Percentiles rank a stretch among this genome's conserved stretches.
Evolutionary conservation across 2,113 vertebrate genomes (phyloP).

Genomic region (Phrynosoma blainvillii): DNA sequence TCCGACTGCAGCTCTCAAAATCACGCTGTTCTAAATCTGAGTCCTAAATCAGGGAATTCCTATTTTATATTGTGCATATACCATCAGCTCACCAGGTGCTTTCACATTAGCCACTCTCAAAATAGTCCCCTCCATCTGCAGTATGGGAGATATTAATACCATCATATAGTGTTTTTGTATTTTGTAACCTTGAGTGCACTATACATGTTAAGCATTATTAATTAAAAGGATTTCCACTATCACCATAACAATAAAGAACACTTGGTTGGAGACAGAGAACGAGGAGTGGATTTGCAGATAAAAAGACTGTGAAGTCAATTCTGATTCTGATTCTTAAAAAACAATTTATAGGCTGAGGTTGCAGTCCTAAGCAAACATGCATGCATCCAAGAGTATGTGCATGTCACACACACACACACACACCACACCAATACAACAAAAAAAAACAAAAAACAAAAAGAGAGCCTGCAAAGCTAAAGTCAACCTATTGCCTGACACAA

Average conservation of each 20-base stretch:
- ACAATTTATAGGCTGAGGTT: background rate
- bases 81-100: background rate
- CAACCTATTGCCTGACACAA: no score
- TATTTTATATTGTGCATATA: background rate
- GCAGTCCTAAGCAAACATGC: background rate
- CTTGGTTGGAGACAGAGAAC: background rate
- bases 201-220: background rate
- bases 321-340: background rate
- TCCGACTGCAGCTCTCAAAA: no score
- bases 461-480: background rate
- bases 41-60: background rate
- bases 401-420: background rate
- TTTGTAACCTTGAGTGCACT: background rate
- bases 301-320: background rate
- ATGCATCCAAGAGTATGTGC: background rate
- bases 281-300: background rate
- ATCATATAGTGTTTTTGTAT: background rate
- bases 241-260: background rate
- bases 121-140: background rate
- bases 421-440: no score
- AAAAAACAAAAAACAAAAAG: background rate
- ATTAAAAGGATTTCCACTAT: background rate
- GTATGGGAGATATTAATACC: background rate
- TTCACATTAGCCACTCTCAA: background rate
- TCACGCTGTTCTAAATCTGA: no score